Base-by-base conservation (phyloP, 2,888 invertebrate genomes). In the Ceratothoa steindachneri region DNA sequence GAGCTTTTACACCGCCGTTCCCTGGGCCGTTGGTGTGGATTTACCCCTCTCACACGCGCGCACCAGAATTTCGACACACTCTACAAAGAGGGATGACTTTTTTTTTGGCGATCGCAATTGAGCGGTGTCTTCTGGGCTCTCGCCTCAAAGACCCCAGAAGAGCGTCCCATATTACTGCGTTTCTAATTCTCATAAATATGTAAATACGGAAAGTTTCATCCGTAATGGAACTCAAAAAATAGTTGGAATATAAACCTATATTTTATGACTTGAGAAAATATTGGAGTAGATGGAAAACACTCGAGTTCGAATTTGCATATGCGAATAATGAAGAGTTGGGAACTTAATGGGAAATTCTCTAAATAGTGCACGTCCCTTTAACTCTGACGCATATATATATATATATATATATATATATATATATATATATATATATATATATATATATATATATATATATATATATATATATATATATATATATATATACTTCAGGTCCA, bases 341-440 rank as follows among this genome's bases (percentile, higher is more conserved):
- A 15, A 9, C 41, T 5, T 41, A 41, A 41, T 41, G 41, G 15
- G 41, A 15, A 41, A 41, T 41, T 41, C 5, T 41, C 5, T 41
- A n/a, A n/a, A n/a, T n/a, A n/a, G n/a, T n/a, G n/a, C n/a, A n/a
- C n/a, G n/a, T n/a, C n/a, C n/a, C n/a, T n/a, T n/a, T n/a, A n/a
- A n/a, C n/a, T n/a, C n/a, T n/a, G n/a, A n/a, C n/a, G n/a, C 19
- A 55, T 55, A 55, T 55, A 55, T 55, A 55, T 55, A 55, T 55
- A 55, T 55, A 55, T 55, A 55, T 55, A 55, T 55, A 55, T 55
- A 55, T 55, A 55, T 55, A 55, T 55, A 55, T 55, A 55, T 55
- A 55, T 55, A 55, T 55, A 55, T 55, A 55, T 55, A 55, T 55
- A 55, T 55, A 55, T 55, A 55, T 55, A 55, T 55, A 55, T 55